Base-by-base conservation (phyloP, 2,113 vertebrate genomes). In the Gavia stellata region DNA sequence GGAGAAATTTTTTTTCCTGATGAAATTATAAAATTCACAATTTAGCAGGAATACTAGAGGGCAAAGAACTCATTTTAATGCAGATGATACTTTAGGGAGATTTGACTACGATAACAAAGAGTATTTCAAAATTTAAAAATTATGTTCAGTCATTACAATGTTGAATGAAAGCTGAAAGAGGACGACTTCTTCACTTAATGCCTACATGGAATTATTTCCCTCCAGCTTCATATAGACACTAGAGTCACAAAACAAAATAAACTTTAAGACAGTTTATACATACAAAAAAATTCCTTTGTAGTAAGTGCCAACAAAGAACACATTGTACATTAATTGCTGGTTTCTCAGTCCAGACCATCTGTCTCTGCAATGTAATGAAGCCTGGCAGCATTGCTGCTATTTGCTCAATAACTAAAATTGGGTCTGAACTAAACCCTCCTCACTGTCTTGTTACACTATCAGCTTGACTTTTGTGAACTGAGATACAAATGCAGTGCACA, bases 301-400 rank as follows among this genome's bases (percentile, higher is more conserved):
- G 45, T 95, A 89, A 96, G 93, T 92, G 97, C 98, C 97, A 98
- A 91, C 95, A 93, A 96, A 97, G 95, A 98, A 97, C 96, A 98
- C 97, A 97, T 96, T 98, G 97, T 97, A 96, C 97, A 97, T 98
- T 98, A 98, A 98, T 98, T 98, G 98, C 96, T 94, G 97, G 95
- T 98, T 96, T 97, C 97, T 96, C 88, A 94, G 96, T 97, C 97
- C 97, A 97, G 97, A 98, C 98, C 98, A 98, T 98, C 98, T 98
- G 98, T 97, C 97, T 98, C 88, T 71, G 83, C 91, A 28, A 88
- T 90, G 96, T 98, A 98, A 98, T 97, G 96, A 98, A 98, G 88
- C 55, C 95, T 97, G 98, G 95, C 97, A 97, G 96, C 95, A 78
- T 66, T 93, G 93, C 91, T 97, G 96, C 94, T 97, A 74, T 97